Base-by-base conservation (phyloP, 2,113 vertebrate genomes). In the Calypte anna region DNA sequence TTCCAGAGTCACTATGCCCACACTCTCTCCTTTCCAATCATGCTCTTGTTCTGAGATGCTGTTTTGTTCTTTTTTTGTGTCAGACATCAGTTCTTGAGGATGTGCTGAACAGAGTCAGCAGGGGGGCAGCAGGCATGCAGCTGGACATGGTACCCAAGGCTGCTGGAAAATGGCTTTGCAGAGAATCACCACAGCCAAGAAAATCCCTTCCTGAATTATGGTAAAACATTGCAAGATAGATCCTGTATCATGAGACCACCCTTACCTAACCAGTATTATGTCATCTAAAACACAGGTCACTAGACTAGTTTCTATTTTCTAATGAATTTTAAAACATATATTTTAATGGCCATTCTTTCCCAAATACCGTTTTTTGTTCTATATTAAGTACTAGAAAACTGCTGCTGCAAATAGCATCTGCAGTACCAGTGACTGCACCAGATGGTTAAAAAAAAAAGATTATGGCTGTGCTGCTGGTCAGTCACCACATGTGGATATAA, bases 51-150 rank as follows among this genome's bases (percentile, higher is more conserved):
- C 82, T 53, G 40, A 50, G 25, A 33, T 19, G 28, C 7, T 59
- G 38, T 19, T 91, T 68, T 48, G 20, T 33, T 33, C 33, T 54
- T 62, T 36, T 50, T 59, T 57, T 33, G 10, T 72, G 28, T 28
- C 3, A 3, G 38, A 31, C 58, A 33, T 63, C 30, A 6, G 30
- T 57, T 38, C 40, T 51, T 24, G 31, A 75, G 28, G 27, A 55
- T 0, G 0, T 3, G 1, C 17, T 62, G 74, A 48, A 15, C 3
- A 1, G 4, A 1, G 28, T 55, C 53, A 38, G 44, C 22, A 78
- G 61, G 14, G 48, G 21, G 85, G 38, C 53, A 75, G 57, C 33
- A 7, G 5, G 17, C 2, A 3, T 70, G 51, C 51, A 53, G 31
- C 8, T 12, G 0, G 12, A 7, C 5, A 1, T 2, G 3, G 3